Base-by-base conservation (phyloP, 1,140 invertebrate genomes). In the Coelopa frigida region DNA sequence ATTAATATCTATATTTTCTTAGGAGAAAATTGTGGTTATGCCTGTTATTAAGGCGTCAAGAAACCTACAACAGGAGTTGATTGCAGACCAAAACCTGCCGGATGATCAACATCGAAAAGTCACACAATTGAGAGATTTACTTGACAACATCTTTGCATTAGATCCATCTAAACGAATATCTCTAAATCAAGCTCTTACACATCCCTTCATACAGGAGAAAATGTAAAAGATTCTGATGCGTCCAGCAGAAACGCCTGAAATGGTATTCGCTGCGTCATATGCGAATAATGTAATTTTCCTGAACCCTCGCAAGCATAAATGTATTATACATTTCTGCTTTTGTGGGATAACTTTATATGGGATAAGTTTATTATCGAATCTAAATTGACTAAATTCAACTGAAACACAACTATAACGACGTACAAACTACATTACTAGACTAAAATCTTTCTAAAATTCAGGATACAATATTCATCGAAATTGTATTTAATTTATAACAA, bases 11-110 rank as follows among this genome's bases (percentile, higher is more conserved):
- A 18, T 14, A 37, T 5, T 22, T 31, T 24, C 3, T 11, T 73
- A 98, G 94, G 95, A 98, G 70, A 99, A 99, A 74, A 76, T 97
- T 29, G 92, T 96, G 8, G 83, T 92, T 8, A 86, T 98, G 79
- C 85, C 88, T 2, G 89, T 89, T n/a, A 83, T 98, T 10, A 87
- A 89, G 55, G 77, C 87, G 1, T 83, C 78, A 2, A 77, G 94
- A 12, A 92, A 96, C 68, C 73, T 99, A 35, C 78, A 85, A 45
- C 70, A 82, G 0, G 95, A 99, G 65, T 73, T 99, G 18, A 77
- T 93, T 29, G 90, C 89, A 7, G 84, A 84, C 41, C 84, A 89
- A 57, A 90, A 91, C 58, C 71, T 98, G 39, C 92, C 92, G 1
- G 76, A 89, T 5, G 87, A 94, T 50, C 92, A 95, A 59, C 77